Conservation (phyloP, 2,113 vertebrate species). For the Grus americana region DNA sequence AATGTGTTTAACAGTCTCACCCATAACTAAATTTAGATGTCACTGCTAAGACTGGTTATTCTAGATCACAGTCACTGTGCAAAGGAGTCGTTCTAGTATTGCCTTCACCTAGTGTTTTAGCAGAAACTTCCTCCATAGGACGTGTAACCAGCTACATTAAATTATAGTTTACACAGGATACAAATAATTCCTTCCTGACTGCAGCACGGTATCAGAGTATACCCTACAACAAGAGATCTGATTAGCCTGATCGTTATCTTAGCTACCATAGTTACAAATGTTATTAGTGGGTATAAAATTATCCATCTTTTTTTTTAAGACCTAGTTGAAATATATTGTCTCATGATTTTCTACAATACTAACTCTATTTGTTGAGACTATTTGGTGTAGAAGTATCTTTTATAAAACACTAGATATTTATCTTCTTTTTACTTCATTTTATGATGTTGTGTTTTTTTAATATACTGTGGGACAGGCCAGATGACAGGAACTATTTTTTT, state of each 20-base stretch:
- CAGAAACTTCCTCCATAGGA: background rate
- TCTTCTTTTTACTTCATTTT: background rate
- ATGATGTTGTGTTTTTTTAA: background rate
- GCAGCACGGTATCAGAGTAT: background rate
- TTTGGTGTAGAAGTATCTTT: background rate
- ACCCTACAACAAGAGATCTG: background rate
- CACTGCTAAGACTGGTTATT: background rate
- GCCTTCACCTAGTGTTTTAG: background rate
- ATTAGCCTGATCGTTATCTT: background rate
- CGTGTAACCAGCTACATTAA: background rate
- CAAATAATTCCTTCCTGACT: slow-evolving; percentile 15
- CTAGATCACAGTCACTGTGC: background rate
- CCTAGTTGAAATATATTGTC: background rate
- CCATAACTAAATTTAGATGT: background rate
- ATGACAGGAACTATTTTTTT: background rate
- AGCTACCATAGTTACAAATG: background rate
- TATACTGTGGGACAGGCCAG: background rate
- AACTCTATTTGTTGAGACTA: background rate
- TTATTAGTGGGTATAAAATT: slow-evolving; percentile 23
- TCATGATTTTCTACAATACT: background rate
- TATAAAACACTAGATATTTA: background rate
- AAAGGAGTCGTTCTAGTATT: background rate
- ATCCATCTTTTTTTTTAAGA: background rate
- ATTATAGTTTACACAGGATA: background rate
- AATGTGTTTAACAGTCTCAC: background rate